Evolutionary conservation across 2,797 vertebrate species (phyloP).

Genomic region (Rhincodon typus): DNA sequence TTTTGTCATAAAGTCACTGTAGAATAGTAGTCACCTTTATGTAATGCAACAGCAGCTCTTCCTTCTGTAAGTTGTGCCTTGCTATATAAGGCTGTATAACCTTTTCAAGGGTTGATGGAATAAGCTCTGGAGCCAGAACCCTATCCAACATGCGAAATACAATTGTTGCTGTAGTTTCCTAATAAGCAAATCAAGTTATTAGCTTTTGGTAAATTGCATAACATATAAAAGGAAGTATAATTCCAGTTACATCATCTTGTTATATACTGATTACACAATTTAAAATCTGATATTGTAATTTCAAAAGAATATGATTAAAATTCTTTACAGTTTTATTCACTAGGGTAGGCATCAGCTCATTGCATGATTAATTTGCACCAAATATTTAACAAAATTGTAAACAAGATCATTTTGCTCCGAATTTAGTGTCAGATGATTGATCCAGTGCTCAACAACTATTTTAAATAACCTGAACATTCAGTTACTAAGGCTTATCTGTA

Average conservation of each 20-base stretch:
- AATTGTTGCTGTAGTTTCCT: constrained; percentile 77
- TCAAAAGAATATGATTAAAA: background rate
- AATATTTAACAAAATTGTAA: background rate
- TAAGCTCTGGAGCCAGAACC: constrained; percentile 81
- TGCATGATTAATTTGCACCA: background rate
- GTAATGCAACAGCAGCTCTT: constrained; percentile 82
- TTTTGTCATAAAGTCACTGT: background rate
- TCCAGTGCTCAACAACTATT: background rate
- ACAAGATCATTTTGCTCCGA: background rate
- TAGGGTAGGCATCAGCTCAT: background rate
- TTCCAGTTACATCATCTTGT: background rate
- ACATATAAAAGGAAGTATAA: background rate
- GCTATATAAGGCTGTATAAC: constrained; percentile 72
- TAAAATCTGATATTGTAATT: background rate
- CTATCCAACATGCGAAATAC: constrained; percentile 91
- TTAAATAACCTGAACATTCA: background rate
- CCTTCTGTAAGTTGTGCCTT: constrained; percentile 70
- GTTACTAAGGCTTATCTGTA: background rate
- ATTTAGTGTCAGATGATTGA: background rate
- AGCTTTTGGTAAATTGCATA: background rate
- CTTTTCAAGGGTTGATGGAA: constrained; percentile 69
- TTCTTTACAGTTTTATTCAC: background rate
- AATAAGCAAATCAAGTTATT: constrained; percentile 40
- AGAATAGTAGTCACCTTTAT: constrained; percentile 68
- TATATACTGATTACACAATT: background rate